Evolutionary conservation across 2,888 invertebrate genomes (phyloP), one percentile per base, ranked within the genome.

Genomic region (Matsumyia berberina): DNA sequence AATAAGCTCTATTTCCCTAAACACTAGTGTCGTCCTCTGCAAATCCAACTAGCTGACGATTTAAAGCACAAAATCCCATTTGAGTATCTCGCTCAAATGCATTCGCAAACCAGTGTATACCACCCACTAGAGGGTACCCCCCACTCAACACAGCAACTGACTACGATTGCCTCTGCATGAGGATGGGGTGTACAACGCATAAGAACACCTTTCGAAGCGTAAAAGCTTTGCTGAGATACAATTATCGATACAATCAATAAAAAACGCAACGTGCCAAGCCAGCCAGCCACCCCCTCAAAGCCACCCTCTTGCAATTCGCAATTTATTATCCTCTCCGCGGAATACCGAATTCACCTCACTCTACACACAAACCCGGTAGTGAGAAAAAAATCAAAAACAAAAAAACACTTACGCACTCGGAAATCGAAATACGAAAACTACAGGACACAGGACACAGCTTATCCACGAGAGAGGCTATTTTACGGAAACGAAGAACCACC

Each of bases 211-310:
- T 53, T 4, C 60, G 33, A 57, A 66, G 81, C 64, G 53, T 70
- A 31, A 82, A 64, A 76, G 76, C 72, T 72, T 46, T 12, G 7
- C 0, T 19, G 4, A 53, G 42, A 62, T 53, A 53, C 76, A 74
- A 81, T 64, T 74, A 74, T 79, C 79, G 64, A 77, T 70, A 42
- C 44, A 82, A 83, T 78, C 83, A 78, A 83, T 78, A 58, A 44
- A 24, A 60, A 51, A 51, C 39, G 62, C 60, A 44, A 60, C 62
- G 17, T 12, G 12, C 58, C 15, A 44, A 70, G 19, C 17, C 9
- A 17, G 3, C 11, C n/a, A n/a, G 39, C 55, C 49, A 78, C 15
- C 72, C 53, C 19, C 51, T 58, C 19, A 8, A 31, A 57, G 33
- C 9, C 53, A 53, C 60, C 66, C 62, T 33, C 53, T 12, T 19